phyloP scores from a whole-genome alignment of 2,113 vertebrate genomes.

The Crocuta crocuta region DNA sequence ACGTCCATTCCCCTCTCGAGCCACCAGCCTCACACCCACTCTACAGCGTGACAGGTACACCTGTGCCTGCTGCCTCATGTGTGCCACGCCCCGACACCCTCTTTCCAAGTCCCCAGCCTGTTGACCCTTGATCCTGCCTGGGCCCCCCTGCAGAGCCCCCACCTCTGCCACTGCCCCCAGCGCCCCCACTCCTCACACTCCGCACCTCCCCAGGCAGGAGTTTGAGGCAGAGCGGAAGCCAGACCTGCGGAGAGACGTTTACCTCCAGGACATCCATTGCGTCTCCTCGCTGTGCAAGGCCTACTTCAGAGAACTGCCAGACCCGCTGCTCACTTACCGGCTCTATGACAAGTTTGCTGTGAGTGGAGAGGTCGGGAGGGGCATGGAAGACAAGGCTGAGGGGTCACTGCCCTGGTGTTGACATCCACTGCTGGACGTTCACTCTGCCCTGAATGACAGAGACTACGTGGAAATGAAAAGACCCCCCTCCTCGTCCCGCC shows the following conservation, averaged over 20 bases:
- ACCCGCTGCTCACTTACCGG: constrained; percentile 96
- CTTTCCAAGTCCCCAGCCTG: neutral
- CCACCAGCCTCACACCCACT: neutral
- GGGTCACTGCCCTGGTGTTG: neutral
- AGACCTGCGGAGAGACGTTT: constrained; percentile 91
- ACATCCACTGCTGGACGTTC: neutral
- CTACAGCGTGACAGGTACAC: rapidly evolving
- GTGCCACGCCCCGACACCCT: neutral
- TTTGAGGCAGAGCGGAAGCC: constrained; percentile 91
- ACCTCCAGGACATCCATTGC: constrained; percentile 97
- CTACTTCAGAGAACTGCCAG: constrained; percentile 96
- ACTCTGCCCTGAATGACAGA: neutral
- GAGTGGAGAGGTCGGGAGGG: constrained; percentile 79
- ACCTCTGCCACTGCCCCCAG: neutral
- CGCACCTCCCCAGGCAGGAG: constrained; percentile 88
- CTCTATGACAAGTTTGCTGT: constrained; percentile 97
- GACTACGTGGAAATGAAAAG: neutral
- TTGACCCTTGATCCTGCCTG: neutral
- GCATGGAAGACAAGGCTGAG: neutral
- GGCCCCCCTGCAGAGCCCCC: neutral
- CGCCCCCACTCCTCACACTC: neutral
- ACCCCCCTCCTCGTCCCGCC: neutral
- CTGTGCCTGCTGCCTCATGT: neutral
- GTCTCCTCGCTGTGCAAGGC: constrained; percentile 96
- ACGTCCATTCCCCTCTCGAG: neutral